These are phyloP conservation scores for Gerris lacustris DNA, from an alignment of 2,888 invertebrate species.

Conservation along the genomic window DNA sequence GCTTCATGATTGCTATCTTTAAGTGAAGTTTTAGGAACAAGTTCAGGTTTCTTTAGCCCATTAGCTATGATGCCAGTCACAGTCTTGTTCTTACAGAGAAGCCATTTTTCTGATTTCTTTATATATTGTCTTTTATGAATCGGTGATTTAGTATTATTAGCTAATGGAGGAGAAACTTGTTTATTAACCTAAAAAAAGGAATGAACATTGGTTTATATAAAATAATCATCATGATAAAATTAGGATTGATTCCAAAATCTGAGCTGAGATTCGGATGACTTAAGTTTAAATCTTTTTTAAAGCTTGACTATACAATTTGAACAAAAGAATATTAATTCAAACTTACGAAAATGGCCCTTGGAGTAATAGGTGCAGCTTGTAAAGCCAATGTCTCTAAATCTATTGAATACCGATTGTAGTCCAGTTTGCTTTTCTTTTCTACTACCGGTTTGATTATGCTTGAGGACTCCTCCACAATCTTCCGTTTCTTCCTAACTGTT, in stretches of 20 bases:
- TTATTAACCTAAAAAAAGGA: too few relatives aligned
- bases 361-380: slow-evolving; percentile 5
- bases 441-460: not conserved
- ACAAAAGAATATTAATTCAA: not conserved
- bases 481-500: slow-evolving; percentile 19
- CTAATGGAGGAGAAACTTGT: too few relatives aligned
- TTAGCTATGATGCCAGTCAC: not conserved
- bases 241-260: too few relatives aligned
- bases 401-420: not conserved
- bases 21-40: too few relatives aligned
- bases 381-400: not conserved
- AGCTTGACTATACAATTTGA: too few relatives aligned
- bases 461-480: slow-evolving; percentile 14
- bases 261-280: too few relatives aligned
- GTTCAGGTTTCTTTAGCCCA: too few relatives aligned
- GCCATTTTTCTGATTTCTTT: not conserved
- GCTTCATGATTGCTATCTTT: too few relatives aligned
- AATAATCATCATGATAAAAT: too few relatives aligned
- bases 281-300: too few relatives aligned
- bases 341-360: not conserved
- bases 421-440: not conserved
- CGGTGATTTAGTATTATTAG: not conserved
- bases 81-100: not conserved
- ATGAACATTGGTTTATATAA: too few relatives aligned
- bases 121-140: not conserved